Conservation (phyloP, 2,888 invertebrate genomes). For the Dicyrtoma fusca region DNA sequence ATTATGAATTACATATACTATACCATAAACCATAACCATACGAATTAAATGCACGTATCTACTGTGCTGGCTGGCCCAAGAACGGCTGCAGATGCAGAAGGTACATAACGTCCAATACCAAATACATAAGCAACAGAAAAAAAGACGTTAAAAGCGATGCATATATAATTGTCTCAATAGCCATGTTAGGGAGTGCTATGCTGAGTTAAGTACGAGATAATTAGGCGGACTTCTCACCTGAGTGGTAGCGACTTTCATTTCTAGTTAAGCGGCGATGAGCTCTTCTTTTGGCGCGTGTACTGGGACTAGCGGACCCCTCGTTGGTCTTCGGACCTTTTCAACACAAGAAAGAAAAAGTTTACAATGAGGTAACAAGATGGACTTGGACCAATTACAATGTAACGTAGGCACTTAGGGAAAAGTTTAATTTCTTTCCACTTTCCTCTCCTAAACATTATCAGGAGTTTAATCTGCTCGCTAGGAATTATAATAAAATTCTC, state of each 20-base stretch:
- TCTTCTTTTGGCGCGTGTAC: constrained; percentile 67
- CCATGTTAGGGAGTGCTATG: neutral
- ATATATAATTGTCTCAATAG: neutral
- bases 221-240: constrained; percentile 70
- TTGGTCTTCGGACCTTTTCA: constrained; percentile 52
- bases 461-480: too few relatives aligned
- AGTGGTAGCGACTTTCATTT: constrained; percentile 94
- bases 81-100: neutral
- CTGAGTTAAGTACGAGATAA: neutral
- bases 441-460: too few relatives aligned
- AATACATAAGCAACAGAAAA: neutral
- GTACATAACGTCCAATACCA: neutral
- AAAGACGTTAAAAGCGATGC: neutral
- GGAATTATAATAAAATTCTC: too few relatives aligned
- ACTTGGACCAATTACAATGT: too few relatives aligned
- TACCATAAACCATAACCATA: too few relatives aligned
- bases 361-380: too few relatives aligned
- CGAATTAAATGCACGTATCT: too few relatives aligned
- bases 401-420: too few relatives aligned
- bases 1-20: too few relatives aligned
- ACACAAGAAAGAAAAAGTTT: neutral
- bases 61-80: neutral
- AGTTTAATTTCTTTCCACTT: too few relatives aligned
- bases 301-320: constrained; percentile 56
- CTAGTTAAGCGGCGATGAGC: constrained; percentile 87